Conservation (phyloP, 2,888 invertebrate species). For the Timandra comae region DNA sequence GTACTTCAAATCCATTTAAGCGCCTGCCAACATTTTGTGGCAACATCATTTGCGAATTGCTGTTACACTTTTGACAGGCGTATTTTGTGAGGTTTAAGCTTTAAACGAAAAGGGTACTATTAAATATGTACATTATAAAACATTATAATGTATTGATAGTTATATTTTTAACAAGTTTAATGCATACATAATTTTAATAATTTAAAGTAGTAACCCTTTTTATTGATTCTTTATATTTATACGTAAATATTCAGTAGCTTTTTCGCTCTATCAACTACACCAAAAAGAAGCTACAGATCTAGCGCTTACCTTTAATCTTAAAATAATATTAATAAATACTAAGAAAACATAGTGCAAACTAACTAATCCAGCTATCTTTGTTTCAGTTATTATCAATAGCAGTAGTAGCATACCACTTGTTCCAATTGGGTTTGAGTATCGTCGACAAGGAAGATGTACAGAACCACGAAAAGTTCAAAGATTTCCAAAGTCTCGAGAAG, state of each 20-base stretch:
- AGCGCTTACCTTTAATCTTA: conserved; percentile 2
- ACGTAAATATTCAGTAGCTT: too few species aligned
- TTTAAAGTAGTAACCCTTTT: too few species aligned
- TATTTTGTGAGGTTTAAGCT: not conserved
- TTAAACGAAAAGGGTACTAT: not conserved
- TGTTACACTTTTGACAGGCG: conserved; percentile 1
- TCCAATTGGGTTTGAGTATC: conserved; percentile 47
- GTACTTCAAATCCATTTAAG: conserved; percentile 9
- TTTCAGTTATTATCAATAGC: conserved; percentile 59
- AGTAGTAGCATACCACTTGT: conserved; percentile 52
- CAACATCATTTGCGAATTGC: conserved; percentile 1
- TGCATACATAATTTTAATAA: too few species aligned
- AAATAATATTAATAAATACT: not conserved
- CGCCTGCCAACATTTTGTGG: conserved; percentile 11
- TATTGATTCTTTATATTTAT: too few species aligned
- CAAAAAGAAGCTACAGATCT: too few species aligned
- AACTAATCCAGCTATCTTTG: too few species aligned
- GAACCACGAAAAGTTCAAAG: conserved; percentile 45
- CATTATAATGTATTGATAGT: too few species aligned
- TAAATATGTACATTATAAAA: too few species aligned
- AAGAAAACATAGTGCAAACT: conserved; percentile 2
- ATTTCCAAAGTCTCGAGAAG: conserved; percentile 56
- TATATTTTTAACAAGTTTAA: too few species aligned
- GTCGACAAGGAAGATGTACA: conserved; percentile 41
- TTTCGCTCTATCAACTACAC: too few species aligned